These are phyloP conservation scores for Aphidius ervi DNA, from an alignment of 1,140 invertebrate species.

Conservation along the genomic window DNA sequence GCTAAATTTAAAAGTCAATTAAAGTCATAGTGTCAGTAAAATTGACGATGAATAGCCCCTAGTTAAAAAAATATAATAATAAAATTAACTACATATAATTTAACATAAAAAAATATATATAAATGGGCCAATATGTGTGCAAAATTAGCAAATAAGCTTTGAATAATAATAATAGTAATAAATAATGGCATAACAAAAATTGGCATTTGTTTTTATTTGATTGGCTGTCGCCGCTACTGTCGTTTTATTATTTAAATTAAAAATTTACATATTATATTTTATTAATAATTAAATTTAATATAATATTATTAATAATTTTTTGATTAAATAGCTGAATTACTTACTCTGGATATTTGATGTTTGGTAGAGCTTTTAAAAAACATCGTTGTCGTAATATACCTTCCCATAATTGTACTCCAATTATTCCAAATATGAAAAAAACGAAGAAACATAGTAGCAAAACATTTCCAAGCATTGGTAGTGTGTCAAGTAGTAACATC, in stretches of 20 bases:
- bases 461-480: conserved; percentile 99
- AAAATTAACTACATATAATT: too few species aligned
- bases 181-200: neutral
- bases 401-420: conserved; percentile 98
- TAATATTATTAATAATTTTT: conserved; percentile 9
- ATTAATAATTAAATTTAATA: conserved; percentile 10
- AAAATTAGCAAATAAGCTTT: too few species aligned
- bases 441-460: conserved; percentile 98
- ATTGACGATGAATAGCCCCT: too few species aligned
- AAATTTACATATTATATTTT: neutral
- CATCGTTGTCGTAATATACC: conserved; percentile 93
- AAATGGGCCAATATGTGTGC: too few species aligned
- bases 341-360: conserved; percentile 71
- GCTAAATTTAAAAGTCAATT: too few species aligned
- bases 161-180: too few species aligned
- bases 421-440: conserved; percentile 99
- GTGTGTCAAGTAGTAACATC: conserved; percentile 96
- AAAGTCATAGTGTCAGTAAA: too few species aligned
- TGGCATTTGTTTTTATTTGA: neutral
- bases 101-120: too few species aligned
- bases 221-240: conserved; percentile 9
- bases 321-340: conserved; percentile 39
- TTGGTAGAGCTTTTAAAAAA: conserved; percentile 68
- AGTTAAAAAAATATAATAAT: too few species aligned
- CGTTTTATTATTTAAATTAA: conserved; percentile 1